Conservation (phyloP, 2,888 invertebrate species). For the Graphium colonna region DNA sequence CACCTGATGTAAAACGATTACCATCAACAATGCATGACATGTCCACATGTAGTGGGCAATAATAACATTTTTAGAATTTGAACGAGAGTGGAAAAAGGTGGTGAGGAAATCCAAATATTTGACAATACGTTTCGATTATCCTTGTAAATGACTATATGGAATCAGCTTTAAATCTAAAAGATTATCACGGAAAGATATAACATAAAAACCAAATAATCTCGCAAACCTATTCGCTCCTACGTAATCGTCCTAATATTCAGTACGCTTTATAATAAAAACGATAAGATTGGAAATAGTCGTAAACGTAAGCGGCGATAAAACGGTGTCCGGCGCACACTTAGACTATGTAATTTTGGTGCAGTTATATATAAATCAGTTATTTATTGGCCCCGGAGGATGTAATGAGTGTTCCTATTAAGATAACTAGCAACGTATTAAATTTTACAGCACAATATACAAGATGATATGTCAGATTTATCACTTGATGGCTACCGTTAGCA, state of each 20-base stretch:
- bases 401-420: background rate
- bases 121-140: too few species aligned
- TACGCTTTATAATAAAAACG: background rate
- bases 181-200: background rate
- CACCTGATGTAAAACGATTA: too few species aligned
- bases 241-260: slow-evolving; percentile 4
- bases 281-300: slow-evolving; percentile 14
- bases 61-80: too few species aligned
- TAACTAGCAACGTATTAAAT: background rate
- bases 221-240: slow-evolving; percentile 10
- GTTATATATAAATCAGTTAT: slow-evolving; percentile 1
- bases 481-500: too few species aligned
- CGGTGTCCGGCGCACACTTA: slow-evolving; percentile 4
- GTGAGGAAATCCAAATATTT: too few species aligned
- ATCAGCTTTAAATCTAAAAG: too few species aligned
- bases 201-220: background rate
- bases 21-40: too few species aligned
- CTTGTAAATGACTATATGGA: too few species aligned
- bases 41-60: too few species aligned
- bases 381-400: background rate
- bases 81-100: too few species aligned
- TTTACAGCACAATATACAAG: background rate
- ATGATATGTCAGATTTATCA: too few species aligned
- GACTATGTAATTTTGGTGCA: background rate
- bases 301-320: slow-evolving; percentile 8